phyloP scores from a whole-genome alignment of 2,888 invertebrate species.

The Dromius quadrimaculatus region DNA sequence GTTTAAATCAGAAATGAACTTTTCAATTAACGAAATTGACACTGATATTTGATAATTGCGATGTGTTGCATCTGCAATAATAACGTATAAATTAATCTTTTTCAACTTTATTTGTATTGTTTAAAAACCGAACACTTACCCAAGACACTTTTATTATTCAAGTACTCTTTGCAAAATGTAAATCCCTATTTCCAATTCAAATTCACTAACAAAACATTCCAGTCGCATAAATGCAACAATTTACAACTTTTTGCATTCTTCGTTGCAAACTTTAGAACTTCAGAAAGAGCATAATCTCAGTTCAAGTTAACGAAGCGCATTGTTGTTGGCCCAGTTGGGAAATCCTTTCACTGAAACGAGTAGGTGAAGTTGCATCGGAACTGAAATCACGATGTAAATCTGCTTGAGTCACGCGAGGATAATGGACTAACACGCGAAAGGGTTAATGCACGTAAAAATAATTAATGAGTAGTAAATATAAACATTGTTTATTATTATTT shows the following conservation, averaged over 20 bases:
- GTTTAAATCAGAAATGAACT: too few species aligned
- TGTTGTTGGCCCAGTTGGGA: too few species aligned
- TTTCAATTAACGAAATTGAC: too few species aligned
- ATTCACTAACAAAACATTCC: neutral
- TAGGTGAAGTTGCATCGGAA: constrained; percentile 5
- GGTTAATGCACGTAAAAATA: neutral
- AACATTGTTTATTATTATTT: too few species aligned
- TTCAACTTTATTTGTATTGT: too few species aligned
- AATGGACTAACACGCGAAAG: neutral
- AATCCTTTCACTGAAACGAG: neutral
- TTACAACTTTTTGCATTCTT: neutral
- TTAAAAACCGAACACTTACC: neutral
- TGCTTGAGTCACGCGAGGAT: too few species aligned
- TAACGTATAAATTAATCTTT: neutral
- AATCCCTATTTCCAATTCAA: neutral
- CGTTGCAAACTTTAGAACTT: neutral
- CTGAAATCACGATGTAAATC: neutral
- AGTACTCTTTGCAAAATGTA: neutral
- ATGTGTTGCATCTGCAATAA: too few species aligned
- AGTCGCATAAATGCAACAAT: neutral
- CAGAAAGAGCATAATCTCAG: too few species aligned
- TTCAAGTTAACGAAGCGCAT: neutral
- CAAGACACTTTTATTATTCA: neutral
- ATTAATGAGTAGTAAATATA: too few species aligned
- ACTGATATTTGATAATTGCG: too few species aligned